Evolutionary conservation across 2,888 invertebrate genomes (phyloP).

Genomic region (Diarsia rubi): DNA sequence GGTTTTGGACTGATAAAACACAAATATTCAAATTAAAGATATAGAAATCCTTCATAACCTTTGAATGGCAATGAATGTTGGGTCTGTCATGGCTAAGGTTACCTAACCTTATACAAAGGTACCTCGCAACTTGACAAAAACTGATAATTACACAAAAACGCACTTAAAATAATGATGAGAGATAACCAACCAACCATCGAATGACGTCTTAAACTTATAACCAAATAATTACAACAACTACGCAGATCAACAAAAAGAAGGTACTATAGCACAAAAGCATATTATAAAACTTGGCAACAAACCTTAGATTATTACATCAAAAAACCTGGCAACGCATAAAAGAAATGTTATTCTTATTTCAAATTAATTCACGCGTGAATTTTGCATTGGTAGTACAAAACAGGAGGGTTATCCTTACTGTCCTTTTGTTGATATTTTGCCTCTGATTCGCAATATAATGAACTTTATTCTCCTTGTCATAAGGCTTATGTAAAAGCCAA

Average conservation of each 20-base stretch:
- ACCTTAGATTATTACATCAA: conserved; percentile 67
- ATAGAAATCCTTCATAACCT: too few species aligned
- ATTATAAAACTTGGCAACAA: conserved; percentile 61
- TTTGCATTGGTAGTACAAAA: conserved; percentile 76
- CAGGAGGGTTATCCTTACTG: conserved; percentile 64
- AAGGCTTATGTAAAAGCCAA: not conserved
- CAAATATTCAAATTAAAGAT: not conserved
- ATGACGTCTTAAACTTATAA: conserved; percentile 72
- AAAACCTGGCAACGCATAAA: conserved; percentile 62
- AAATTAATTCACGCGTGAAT: conserved; percentile 86
- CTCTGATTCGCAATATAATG: not conserved
- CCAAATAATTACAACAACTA: conserved; percentile 70
- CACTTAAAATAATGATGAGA: conserved; percentile 19
- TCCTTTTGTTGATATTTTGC: not conserved
- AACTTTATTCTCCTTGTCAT: not conserved
- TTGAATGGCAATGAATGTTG: not conserved
- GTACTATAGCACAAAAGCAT: conserved; percentile 52
- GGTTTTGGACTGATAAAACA: not conserved
- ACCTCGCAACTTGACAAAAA: conserved; percentile 26
- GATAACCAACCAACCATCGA: conserved; percentile 61
- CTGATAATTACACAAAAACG: conserved; percentile 3
- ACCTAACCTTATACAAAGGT: not conserved
- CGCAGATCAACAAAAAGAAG: conserved; percentile 54
- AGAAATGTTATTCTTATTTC: conserved; percentile 71
- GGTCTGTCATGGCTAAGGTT: too few species aligned